Evolutionary conservation across 2,113 vertebrate genomes (phyloP).

Genomic region (Thalassoma bifasciatum): DNA sequence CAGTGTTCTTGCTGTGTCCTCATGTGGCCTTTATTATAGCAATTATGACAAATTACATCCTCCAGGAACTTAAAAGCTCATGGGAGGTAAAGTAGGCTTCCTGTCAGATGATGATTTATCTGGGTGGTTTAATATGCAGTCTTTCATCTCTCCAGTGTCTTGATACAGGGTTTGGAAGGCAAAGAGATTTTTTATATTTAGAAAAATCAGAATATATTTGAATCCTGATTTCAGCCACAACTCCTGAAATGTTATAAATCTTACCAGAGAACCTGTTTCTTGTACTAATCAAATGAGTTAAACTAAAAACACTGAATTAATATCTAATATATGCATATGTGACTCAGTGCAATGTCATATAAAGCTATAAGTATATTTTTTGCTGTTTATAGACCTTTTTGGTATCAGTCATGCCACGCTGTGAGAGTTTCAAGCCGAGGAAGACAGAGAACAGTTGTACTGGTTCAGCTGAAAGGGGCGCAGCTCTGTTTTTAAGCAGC

Average conservation of each 20-base stretch:
- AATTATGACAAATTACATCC: not conserved
- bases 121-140: not conserved
- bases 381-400: not conserved
- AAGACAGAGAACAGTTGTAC: too few species aligned
- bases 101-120: not conserved
- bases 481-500: not conserved
- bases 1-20: not conserved
- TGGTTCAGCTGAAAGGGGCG: too few species aligned
- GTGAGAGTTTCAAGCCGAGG: too few species aligned
- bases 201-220: not conserved
- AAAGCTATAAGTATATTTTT: not conserved
- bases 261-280: too few species aligned
- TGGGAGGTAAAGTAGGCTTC: not conserved
- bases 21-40: not conserved
- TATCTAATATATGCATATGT: not conserved
- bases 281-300: too few species aligned
- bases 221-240: not conserved
- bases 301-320: too few species aligned
- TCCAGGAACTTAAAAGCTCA: not conserved
- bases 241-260: not conserved
- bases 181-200: not conserved
- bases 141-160: not conserved
- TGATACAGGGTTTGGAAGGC: not conserved
- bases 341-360: not conserved
- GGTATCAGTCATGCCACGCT: too few species aligned